Conservation (phyloP, 2,797 vertebrate genomes). For the Rhinichthys osculus region DNA sequence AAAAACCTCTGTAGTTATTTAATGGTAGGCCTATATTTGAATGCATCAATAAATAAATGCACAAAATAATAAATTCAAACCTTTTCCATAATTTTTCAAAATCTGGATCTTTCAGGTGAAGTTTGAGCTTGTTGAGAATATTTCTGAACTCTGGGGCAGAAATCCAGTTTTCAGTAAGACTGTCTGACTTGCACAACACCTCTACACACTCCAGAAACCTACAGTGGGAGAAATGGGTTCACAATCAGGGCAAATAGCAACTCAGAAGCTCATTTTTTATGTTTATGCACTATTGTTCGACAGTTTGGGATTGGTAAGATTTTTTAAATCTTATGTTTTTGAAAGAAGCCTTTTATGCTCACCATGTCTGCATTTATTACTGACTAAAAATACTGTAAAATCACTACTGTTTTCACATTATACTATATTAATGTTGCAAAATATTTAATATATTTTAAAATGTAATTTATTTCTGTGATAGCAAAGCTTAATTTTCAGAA, state of each 20-base stretch:
- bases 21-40: neutral
- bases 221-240: neutral
- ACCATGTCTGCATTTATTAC: neutral
- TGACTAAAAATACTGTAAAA: neutral
- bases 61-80: constrained; percentile 34
- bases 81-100: constrained; percentile 69
- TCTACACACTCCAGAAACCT: constrained; percentile 64
- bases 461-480: too few relatives aligned
- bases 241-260: neutral
- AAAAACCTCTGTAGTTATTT: neutral
- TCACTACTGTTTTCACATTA: neutral
- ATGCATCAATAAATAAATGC: neutral
- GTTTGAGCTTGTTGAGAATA: constrained; percentile 64
- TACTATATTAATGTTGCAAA: neutral
- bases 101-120: constrained; percentile 62
- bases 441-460: neutral
- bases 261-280: neutral
- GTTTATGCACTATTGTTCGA: neutral
- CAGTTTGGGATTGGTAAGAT: neutral
- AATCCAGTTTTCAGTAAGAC: constrained; percentile 58
- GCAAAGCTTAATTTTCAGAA: neutral
- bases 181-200: constrained; percentile 53
- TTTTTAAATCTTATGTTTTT: neutral
- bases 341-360: neutral
- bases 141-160: constrained; percentile 63